Evolutionary conservation across 2,113 vertebrate genomes (phyloP), one percentile per base, ranked within the genome.

Genomic region (Marmota flaviventris): DNA sequence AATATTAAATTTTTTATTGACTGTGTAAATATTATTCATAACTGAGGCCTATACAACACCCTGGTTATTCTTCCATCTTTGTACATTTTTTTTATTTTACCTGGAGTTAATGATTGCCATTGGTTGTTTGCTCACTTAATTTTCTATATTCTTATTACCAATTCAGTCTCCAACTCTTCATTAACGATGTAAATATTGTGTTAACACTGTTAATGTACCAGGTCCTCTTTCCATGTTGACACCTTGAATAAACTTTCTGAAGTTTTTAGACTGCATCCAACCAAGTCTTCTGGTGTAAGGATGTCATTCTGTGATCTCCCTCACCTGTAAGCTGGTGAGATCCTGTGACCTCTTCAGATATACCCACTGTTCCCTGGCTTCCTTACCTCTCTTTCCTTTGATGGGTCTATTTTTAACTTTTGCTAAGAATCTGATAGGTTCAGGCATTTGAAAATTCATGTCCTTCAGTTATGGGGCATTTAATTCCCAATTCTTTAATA

Each of bases 161-260:
- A 10, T 27, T 94, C 82, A 79, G n/a, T 73, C 5, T 34, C 18
- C 29, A 51, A 27, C 25, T 77, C 22, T 51, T 8, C 42, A 37
- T 58, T 79, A n/a, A 4, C 89, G 67, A 5, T 84, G 70, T 63
- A 93, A 75, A 94, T 81, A 17, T 90, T 72, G 10, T 81, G 48
- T 93, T 94, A 90, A 82, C 5, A 58, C 24, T 39, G 85, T 51
- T 77, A 45, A 70, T 85, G 53, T 9, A 42, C 77, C 24, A 72
- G 16, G 10, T 34, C 8, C 91, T 67, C 27, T 65, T 24, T 94
- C 53, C 67, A 67, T 91, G 91, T 95, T 27, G 25, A 75, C 24
- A 82, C 81, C 27, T 88, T 93, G 14, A 96, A 32, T 91, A 85
- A 88, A 17, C 51, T 91, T 58, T 94, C 39, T 85, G 48, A 93